Evolutionary conservation across 1,140 invertebrate species (phyloP), one percentile per base, ranked within the genome.

Genomic region (Pogonomyrmex barbatus): DNA sequence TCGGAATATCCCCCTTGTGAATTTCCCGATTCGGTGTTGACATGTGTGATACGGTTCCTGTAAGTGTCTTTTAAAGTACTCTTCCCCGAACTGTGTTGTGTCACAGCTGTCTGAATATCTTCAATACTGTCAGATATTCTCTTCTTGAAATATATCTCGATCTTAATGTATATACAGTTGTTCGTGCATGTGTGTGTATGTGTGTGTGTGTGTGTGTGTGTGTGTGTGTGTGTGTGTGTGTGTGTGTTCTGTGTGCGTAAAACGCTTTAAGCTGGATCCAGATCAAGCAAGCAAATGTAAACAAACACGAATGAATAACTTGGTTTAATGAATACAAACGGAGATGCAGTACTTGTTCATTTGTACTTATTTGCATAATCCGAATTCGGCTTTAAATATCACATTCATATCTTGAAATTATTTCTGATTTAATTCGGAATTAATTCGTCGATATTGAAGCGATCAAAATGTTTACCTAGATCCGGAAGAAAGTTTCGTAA

Each of bases 11-110:
- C 9, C 54, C 39, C 52, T 58, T 24, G 79, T 39, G 68, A 83
- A 83, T 83, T 60, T 30, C 33, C 42, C 68, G 54, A 75, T 83
- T 30, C 30, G 17, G 30, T 83, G 79, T 83, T 73, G 68, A 83
- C 67, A 60, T 50, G 24, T 73, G 68, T 60, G 68, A 83, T 83
- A 83, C 52, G 47, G 67, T 82, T 73, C 52, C 68, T 42, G 30
- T 62, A 83, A 83, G 79, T 83, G 33, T 83, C 79, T 83, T 75
- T 83, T 83, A 83, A 83, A 83, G 54, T 75, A 73, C 79, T 75
- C 68, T 33, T 50, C 12, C 54, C 8, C 30, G 30, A 58, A 54
- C 42, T 30, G 50, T 50, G 79, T 47, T 73, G 52, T 47, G 79
- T 83, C 79, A 83, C 79, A 63, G 54, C 54, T 83, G 68, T 75